Evolutionary conservation across 2,113 vertebrate genomes (phyloP), one percentile per base, ranked within the genome.

Genomic region (Ammospiza nelsoni): DNA sequence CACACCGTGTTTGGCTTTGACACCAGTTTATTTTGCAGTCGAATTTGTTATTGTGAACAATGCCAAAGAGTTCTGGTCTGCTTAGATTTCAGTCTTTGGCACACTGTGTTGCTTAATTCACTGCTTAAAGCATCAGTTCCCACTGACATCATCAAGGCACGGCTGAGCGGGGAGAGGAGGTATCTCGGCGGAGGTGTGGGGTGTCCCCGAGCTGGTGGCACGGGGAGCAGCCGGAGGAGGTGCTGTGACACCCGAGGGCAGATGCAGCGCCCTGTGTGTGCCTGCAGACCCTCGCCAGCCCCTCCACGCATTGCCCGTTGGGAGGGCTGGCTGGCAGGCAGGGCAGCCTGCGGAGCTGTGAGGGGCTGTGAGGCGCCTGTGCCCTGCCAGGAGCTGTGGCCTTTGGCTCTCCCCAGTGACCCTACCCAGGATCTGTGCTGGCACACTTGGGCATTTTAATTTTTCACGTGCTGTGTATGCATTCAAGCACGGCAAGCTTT

Each of bases 281-380:
- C 54, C 27, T 15, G 28, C 13, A 4, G 43, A 37, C 54, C 19
- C 7, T 79, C 62, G 18, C 18, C 22, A 58, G 51, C 25, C 74
- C 28, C 71, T 4, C 49, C 39, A 0, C 17, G 4, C 2, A 0
- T 1, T 0, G 2, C 57, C 77, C 2, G 0, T 9, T 19, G 43
- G 62, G 44, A 39, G 29, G 0, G 29, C n/a, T 37, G 67, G 22
- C 72, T 69, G 72, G 37, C 46, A 31, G 46, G 9, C 2, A 0
- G 31, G 59, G 18, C 83, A 23, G 6, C 84, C 78, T 39, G 35
- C 66, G 4, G 48, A 66, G 74, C 66, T 44, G 84, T 6, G 55
- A 20, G 65, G 23, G 63, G 29, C 6, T n/a, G 41, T 37, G 54
- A 68, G 61, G 75, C 49, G 58, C 33, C 66, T 7, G 51, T 4